Conservation (phyloP, 2,797 vertebrate genomes). For the Pangasius djambal region DNA sequence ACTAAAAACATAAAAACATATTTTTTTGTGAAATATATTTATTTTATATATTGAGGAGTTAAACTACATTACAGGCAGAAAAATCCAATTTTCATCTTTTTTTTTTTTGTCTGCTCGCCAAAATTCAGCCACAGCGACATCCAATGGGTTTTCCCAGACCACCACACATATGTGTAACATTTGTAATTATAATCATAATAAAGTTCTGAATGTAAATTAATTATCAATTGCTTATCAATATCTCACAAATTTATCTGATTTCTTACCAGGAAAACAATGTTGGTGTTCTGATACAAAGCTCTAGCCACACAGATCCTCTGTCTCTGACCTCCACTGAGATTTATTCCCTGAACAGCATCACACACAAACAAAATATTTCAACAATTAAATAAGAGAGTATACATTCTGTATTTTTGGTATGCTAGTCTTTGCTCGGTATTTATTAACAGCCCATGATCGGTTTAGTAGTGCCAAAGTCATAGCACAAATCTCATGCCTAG, state of each 20-base stretch:
- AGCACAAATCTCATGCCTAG: neutral
- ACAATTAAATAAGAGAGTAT: constrained; percentile 16
- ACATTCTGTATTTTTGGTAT: constrained; percentile 18
- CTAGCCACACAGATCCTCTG: constrained; percentile 96
- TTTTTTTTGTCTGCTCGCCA: neutral
- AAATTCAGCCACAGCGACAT: neutral
- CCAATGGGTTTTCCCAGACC: neutral
- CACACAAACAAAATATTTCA: constrained; percentile 43
- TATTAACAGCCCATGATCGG: constrained; percentile 43
- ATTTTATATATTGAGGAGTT: neutral
- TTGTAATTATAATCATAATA: neutral
- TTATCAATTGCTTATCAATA: neutral
- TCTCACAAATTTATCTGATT: neutral
- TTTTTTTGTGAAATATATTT: neutral
- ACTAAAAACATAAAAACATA: neutral
- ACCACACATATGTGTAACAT: neutral
- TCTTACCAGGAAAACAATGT: constrained; percentile 96
- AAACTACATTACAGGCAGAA: neutral
- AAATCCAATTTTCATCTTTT: neutral
- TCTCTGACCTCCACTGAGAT: constrained; percentile 95
- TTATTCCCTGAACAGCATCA: constrained; percentile 87
- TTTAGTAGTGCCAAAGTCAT: constrained; percentile 40
- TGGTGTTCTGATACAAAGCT: constrained; percentile 98
- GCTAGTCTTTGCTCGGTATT: constrained; percentile 19
- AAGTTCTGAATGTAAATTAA: neutral